Evolutionary conservation across 2,797 vertebrate species (phyloP).

Genomic region (Sebastolobus alascanus): DNA sequence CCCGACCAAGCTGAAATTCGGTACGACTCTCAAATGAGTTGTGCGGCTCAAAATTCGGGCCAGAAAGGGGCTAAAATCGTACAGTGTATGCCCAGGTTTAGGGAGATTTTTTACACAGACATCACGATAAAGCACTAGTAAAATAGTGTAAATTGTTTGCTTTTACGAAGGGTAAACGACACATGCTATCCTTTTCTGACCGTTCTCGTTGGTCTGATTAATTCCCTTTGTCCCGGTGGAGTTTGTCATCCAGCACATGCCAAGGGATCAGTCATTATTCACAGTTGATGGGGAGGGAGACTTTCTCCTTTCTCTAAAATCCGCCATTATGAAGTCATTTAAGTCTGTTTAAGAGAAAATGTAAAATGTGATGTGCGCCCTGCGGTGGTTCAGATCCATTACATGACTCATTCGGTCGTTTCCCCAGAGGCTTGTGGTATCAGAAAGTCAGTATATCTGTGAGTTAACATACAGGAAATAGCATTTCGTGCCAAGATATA

Average conservation of each 20-base stretch:
- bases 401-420: conserved; percentile 46
- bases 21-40: too few species aligned
- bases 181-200: neutral
- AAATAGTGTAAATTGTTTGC: neutral
- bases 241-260: conserved; percentile 46
- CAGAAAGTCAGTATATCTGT: conserved; percentile 2
- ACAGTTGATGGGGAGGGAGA: conserved; percentile 31
- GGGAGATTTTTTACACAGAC: neutral
- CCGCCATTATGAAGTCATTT: conserved; percentile 47
- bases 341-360: conserved; percentile 35
- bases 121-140: neutral
- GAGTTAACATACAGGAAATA: conserved; percentile 18
- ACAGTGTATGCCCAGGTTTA: too few species aligned
- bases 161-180: neutral
- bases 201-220: conserved; percentile 40
- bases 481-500: neutral
- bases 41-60: too few species aligned
- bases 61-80: too few species aligned
- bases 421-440: conserved; percentile 15
- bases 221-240: conserved; percentile 37
- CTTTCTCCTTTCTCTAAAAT: conserved; percentile 42
- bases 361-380: conserved; percentile 36
- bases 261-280: conserved; percentile 56
- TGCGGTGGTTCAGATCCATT: conserved; percentile 46
- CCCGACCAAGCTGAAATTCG: too few species aligned